These are phyloP conservation scores for Poecilia gillii DNA, from an alignment of 2,797 vertebrate species.

Conservation along the genomic window DNA sequence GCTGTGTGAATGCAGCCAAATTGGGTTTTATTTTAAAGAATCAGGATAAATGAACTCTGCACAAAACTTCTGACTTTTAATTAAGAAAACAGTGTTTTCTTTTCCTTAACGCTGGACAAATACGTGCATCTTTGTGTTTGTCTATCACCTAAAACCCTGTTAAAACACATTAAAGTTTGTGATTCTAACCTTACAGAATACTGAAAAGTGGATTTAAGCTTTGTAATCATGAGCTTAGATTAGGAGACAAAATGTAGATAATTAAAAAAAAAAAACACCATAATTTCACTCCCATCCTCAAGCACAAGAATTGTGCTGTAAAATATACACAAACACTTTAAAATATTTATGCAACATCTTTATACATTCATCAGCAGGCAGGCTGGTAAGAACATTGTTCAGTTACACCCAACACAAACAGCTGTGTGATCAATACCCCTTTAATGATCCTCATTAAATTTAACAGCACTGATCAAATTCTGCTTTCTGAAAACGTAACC, in stretches of 20 bases:
- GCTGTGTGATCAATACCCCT: conserved; percentile 22
- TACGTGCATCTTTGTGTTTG: not conserved
- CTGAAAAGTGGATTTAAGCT: not conserved
- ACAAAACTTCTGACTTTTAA: not conserved
- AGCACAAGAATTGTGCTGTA: not conserved
- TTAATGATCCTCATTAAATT: conserved; percentile 31
- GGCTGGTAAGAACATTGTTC: not conserved
- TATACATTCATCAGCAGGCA: not conserved
- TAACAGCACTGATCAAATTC: conserved; percentile 29
- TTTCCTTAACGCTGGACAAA: not conserved
- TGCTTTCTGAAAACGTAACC: conserved; percentile 37
- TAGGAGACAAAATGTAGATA: not conserved
- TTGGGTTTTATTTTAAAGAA: not conserved
- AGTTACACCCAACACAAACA: conserved; percentile 2
- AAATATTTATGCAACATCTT: not conserved
- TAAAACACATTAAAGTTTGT: not conserved
- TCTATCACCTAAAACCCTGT: not conserved
- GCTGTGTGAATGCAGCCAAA: not conserved
- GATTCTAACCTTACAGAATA: not conserved
- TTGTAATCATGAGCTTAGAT: not conserved
- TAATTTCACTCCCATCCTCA: not conserved
- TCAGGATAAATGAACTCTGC: not conserved
- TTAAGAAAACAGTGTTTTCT: not conserved
- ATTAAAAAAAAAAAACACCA: not conserved
- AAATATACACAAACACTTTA: not conserved